These are phyloP conservation scores for Maniola hyperantus DNA, from an alignment of 2,888 invertebrate species.

Conservation along the genomic window DNA sequence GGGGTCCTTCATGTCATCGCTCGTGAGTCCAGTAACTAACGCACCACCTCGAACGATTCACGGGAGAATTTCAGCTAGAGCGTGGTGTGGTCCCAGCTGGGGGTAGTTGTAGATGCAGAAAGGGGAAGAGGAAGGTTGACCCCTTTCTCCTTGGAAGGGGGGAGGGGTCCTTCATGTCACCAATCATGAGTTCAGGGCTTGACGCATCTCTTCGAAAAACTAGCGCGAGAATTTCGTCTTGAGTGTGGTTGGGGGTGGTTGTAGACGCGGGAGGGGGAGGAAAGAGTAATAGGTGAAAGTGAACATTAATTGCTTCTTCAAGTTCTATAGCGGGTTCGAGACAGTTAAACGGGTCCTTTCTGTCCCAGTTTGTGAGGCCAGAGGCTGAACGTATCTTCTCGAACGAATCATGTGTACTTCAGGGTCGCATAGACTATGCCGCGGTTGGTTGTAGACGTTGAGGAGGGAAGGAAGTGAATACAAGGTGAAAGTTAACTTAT, in stretches of 20 bases:
- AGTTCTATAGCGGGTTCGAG: too few relatives aligned
- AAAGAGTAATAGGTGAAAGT: neutral
- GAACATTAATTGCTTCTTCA: too few relatives aligned
- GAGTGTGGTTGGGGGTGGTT: neutral
- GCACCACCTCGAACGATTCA: neutral
- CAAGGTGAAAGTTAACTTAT: too few relatives aligned
- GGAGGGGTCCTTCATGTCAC: too few relatives aligned
- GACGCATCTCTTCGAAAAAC: too few relatives aligned
- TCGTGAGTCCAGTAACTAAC: neutral
- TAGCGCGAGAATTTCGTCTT: too few relatives aligned
- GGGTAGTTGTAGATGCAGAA: too few relatives aligned
- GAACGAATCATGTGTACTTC: neutral
- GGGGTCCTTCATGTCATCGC: neutral
- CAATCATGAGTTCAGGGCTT: too few relatives aligned
- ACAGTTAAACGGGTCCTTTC: neutral
- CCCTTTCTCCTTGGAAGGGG: too few relatives aligned
- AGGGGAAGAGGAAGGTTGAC: too few relatives aligned
- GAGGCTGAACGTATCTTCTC: neutral
- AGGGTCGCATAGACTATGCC: neutral
- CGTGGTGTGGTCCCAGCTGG: too few relatives aligned
- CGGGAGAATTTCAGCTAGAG: neutral
- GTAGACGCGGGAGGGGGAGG: neutral
- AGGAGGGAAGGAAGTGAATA: neutral
- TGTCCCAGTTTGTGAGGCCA: neutral
- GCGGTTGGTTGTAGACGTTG: neutral